phyloP scores from a whole-genome alignment of 2,113 vertebrate species.

The Protobothrops flavoviridis region DNA sequence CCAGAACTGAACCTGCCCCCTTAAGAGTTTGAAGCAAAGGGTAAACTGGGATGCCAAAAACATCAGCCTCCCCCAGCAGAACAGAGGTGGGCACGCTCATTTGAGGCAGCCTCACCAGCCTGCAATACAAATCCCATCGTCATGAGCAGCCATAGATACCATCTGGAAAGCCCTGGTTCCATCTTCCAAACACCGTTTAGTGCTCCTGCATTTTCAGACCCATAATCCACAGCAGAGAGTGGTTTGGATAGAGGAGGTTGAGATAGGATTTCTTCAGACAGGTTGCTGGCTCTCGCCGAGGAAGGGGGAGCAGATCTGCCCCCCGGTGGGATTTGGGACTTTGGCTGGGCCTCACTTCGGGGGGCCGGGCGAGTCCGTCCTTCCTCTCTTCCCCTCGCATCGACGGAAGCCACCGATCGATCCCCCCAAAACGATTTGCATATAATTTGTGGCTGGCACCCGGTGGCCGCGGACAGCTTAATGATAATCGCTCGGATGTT shows the following conservation, averaged over 20 bases:
- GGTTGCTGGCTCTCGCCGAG: not conserved
- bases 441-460: slow-evolving; percentile 48
- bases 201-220: not conserved
- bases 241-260: not conserved
- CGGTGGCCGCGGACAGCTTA: slow-evolving; percentile 60
- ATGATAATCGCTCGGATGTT: slow-evolving; percentile 65
- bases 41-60: not conserved
- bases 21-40: not conserved
- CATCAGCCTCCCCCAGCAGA: not conserved
- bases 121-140: not conserved
- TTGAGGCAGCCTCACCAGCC: not conserved
- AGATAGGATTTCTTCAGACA: not conserved
- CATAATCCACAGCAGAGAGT: not conserved
- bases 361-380: rapidly evolving
- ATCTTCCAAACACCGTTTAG: not conserved
- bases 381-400: not conserved
- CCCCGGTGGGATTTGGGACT: not conserved
- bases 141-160: not conserved
- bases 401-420: slow-evolving; percentile 12
- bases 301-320: not conserved
- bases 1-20: not conserved
- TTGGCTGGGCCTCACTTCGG: not conserved
- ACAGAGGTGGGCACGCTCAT: not conserved
- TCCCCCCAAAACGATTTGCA: slow-evolving; percentile 41
- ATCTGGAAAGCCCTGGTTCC: not conserved